Evolutionary conservation across 2,113 vertebrate genomes (phyloP).

Genomic region (Neotoma lepida): DNA sequence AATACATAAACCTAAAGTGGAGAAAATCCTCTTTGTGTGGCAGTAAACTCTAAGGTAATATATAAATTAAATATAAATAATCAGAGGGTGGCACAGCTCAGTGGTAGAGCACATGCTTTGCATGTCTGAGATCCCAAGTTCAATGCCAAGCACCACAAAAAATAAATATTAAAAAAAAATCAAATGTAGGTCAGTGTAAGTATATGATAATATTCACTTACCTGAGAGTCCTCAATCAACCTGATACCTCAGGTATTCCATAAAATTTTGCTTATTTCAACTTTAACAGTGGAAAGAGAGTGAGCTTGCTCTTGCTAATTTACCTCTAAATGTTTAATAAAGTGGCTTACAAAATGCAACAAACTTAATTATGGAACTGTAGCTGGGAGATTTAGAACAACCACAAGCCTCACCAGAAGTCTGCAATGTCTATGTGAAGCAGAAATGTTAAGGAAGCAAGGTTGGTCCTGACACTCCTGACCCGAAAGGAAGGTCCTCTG

Average conservation of each 20-base stretch:
- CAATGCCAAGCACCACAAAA: neutral
- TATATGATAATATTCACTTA: neutral
- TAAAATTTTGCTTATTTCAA: neutral
- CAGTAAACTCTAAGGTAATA: neutral
- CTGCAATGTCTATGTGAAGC: neutral
- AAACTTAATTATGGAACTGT: neutral
- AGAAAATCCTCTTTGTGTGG: neutral
- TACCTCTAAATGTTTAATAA: neutral
- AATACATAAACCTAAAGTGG: neutral
- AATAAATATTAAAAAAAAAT: neutral
- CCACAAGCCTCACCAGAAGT: neutral
- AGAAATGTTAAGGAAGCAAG: neutral
- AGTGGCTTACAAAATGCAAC: neutral
- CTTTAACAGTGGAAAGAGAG: neutral
- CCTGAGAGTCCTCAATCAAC: neutral
- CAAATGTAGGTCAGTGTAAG: neutral
- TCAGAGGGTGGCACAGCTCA: neutral
- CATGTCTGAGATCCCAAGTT: neutral
- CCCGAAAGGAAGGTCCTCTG: neutral
- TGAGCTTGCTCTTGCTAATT: neutral
- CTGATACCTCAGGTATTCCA: neutral
- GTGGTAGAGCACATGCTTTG: neutral
- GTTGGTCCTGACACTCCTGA: neutral
- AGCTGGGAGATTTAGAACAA: neutral
- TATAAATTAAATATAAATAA: slow-evolving; percentile 13